These are phyloP conservation scores for Platycheirus albimanus DNA, from an alignment of 2,888 invertebrate species.

Conservation along the genomic window DNA sequence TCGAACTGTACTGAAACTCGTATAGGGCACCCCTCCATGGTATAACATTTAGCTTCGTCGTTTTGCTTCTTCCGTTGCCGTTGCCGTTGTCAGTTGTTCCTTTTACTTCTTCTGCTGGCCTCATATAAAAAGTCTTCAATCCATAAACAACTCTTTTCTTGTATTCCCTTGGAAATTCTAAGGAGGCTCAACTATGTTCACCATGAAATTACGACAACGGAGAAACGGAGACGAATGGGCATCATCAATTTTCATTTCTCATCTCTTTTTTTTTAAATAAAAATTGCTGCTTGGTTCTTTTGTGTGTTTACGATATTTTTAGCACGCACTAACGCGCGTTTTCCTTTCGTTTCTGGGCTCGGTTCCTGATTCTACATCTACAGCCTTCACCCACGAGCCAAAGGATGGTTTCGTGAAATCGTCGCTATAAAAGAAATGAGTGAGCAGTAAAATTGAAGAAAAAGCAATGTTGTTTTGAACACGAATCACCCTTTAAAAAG, in stretches of 20 bases:
- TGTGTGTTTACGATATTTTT: constrained; percentile 68
- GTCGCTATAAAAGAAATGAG: background rate
- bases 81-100: constrained; percentile 18
- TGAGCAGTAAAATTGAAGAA: constrained; percentile 37
- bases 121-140: constrained; percentile 57
- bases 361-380: background rate
- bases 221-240: constrained; percentile 49
- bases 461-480: constrained; percentile 39
- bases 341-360: background rate
- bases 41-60: background rate
- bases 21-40: background rate
- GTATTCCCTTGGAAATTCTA: background rate
- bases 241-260: constrained; percentile 67
- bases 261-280: constrained; percentile 3
- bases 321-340: constrained; percentile 71
- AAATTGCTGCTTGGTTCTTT: background rate
- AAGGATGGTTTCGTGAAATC: background rate
- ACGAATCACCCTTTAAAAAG: constrained; percentile 63
- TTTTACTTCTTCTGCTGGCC: background rate
- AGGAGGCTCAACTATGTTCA: constrained; percentile 18
- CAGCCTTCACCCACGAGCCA: background rate
- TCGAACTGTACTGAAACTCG: constrained; percentile 39
- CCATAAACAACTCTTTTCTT: constrained; percentile 56
- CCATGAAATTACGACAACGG: constrained; percentile 44
- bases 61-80: background rate